phyloP scores from a whole-genome alignment of 2,888 invertebrate genomes.

The Coenonympha arcania region DNA sequence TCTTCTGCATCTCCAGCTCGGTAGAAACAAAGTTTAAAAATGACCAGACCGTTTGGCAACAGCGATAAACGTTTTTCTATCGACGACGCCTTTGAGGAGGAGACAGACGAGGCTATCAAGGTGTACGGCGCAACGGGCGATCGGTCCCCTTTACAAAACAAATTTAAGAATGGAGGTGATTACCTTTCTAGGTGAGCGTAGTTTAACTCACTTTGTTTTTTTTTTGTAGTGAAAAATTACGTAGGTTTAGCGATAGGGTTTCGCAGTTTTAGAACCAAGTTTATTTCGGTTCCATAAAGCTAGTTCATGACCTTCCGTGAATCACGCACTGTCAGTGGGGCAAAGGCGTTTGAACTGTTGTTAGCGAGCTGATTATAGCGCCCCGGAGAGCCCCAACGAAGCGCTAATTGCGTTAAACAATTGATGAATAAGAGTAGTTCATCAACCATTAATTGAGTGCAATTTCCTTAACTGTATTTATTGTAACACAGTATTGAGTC shows the following conservation, averaged over 20 bases:
- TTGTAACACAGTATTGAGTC: too few species aligned
- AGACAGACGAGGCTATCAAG: slow-evolving; percentile 80
- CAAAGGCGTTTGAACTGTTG: slow-evolving; percentile 58
- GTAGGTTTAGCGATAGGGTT: too few species aligned
- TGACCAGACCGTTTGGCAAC: slow-evolving; percentile 69
- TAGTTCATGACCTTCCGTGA: slow-evolving; percentile 61
- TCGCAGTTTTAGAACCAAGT: neutral
- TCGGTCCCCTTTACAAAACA: slow-evolving; percentile 77
- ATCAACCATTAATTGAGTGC: slow-evolving; percentile 19
- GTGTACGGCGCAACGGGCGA: slow-evolving; percentile 85
- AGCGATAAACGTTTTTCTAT: slow-evolving; percentile 83
- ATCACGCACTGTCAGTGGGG: slow-evolving; percentile 50
- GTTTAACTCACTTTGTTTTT: slow-evolving; percentile 19
- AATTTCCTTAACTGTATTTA: neutral
- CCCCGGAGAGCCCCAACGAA: slow-evolving; percentile 31
- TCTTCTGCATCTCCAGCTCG: slow-evolving; percentile 49
- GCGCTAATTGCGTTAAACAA: slow-evolving; percentile 43
- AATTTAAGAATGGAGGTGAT: slow-evolving; percentile 63
- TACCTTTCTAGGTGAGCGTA: slow-evolving; percentile 53
- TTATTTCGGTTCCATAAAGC: slow-evolving; percentile 24
- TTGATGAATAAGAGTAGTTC: slow-evolving; percentile 35
- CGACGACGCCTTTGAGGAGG: slow-evolving; percentile 89
- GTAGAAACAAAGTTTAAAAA: slow-evolving; percentile 48
- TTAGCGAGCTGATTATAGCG: slow-evolving; percentile 20
- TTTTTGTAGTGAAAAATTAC: neutral